Percentiles rank a stretch among this genome's conserved stretches.
Conservation (phyloP, 2,113 vertebrate species). For the Paracanthobrama guichenoti region DNA sequence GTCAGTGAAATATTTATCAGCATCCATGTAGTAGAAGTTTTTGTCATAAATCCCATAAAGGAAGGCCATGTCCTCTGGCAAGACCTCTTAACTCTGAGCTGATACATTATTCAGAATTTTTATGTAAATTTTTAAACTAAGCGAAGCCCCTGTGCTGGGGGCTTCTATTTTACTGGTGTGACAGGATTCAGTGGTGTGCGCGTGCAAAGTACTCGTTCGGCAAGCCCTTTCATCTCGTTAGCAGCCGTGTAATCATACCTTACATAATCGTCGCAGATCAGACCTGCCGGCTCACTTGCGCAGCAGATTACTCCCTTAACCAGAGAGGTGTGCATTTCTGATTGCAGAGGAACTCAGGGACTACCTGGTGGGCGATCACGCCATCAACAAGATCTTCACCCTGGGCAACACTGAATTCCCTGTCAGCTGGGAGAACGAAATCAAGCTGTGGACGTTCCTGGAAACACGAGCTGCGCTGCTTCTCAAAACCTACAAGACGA, state of each 20-base stretch:
- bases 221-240: conserved; percentile 58
- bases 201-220: conserved; percentile 27
- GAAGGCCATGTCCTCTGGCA: conserved; percentile 65
- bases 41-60: conserved; percentile 65
- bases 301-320: conserved; percentile 33
- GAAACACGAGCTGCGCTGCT: conserved; percentile 93
- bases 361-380: conserved; percentile 87
- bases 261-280: conserved; percentile 45
- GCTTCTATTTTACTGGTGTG: conserved; percentile 58
- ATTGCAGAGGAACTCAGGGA: conserved; percentile 91
- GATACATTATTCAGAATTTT: conserved; percentile 67
- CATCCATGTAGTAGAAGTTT: conserved; percentile 57
- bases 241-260: conserved; percentile 43
- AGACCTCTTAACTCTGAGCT: conserved; percentile 56
- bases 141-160: conserved; percentile 25
- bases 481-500: conserved; percentile 94
- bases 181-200: conserved; percentile 53
- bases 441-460: conserved; percentile 96
- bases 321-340: conserved; percentile 11
- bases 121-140: conserved; percentile 67
- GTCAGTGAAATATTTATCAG: conserved; percentile 66
- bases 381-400: conserved; percentile 94
- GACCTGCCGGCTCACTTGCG: conserved; percentile 32
- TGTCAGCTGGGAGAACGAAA: conserved; percentile 97
- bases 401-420: conserved; percentile 93